A percentile compares a stretch with the other conserved stretches of the same genome.
Evolutionary conservation across 1,140 invertebrate genomes (phyloP).

Genomic region (Homarus americanus): DNA sequence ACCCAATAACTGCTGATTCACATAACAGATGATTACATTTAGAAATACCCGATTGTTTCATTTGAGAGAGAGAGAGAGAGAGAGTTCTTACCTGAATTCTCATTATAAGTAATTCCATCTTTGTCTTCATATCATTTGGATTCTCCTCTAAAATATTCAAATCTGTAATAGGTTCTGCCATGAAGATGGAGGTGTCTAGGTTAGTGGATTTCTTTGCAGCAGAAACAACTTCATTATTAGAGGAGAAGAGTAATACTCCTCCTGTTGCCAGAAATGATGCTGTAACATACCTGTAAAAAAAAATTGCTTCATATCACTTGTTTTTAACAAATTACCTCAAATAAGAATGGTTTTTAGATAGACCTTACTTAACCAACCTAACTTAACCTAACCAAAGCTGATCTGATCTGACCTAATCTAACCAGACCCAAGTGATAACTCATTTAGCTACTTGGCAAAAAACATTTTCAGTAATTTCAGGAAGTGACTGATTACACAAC

Average conservation of each 20-base stretch:
- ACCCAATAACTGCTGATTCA: too few species aligned
- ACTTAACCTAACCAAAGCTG: too few species aligned
- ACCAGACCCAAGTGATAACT: background rate
- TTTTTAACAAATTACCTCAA: background rate
- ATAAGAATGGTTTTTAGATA: background rate
- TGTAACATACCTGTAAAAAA: conserved; percentile 34
- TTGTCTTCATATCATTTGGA: conserved; percentile 88
- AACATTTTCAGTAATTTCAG: background rate
- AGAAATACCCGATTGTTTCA: too few species aligned
- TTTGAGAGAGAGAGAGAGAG: too few species aligned
- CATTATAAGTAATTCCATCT: conserved; percentile 95
- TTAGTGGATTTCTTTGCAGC: conserved; percentile 40
- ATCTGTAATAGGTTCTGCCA: conserved; percentile 91
- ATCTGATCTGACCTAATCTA: too few species aligned
- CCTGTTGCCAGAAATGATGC: conserved; percentile 29
- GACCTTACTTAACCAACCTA: too few species aligned
- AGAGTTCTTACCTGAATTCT: conserved; percentile 83
- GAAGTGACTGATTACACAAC: too few species aligned
- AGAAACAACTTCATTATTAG: conserved; percentile 1
- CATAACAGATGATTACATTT: too few species aligned
- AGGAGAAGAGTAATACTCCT: conserved; percentile 28
- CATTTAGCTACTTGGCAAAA: background rate
- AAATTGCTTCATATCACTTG: background rate
- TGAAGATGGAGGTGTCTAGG: conserved; percentile 80
- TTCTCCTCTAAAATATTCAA: conserved; percentile 82